Base-by-base conservation (phyloP, 2,113 vertebrate species). In the Psittacula cyanocephala region DNA sequence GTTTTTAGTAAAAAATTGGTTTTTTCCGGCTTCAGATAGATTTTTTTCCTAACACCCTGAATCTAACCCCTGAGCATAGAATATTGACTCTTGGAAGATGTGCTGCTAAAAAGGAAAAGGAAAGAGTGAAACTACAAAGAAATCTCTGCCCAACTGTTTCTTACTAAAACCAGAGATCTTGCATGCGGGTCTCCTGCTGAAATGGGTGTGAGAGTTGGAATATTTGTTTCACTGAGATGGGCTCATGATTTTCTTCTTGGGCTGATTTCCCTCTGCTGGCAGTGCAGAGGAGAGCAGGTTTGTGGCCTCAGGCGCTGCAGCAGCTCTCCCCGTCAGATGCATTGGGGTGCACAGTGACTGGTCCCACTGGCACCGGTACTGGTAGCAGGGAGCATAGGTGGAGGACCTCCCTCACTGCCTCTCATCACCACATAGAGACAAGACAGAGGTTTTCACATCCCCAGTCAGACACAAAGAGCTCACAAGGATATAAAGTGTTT, bases 301-400 rank as follows among this genome's bases (percentile, higher is more conserved):
- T 6, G 1, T 3, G 57, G 68, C 50, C 27, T 31, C 10, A 0
- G 28, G 60, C 53, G 19, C 13, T 0, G 5, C 43, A 14, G n/a
- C 65, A 5, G 17, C 18, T 68, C 27, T 59, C 24, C 15, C 3
- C 43, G 4, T 4, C 67, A 15, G 69, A 46, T 14, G 17, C 10
- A 1, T 3, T 1, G 0, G 4, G 3, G n/a, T 3, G 4, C 37
- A 2, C 16, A 6, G 46, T 1, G 2, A 18, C 33, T 17, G 81
- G 3, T 62, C 35, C 63, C 22, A 2, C 57, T 10, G 55, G 5
- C 8, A 2, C 41, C 46, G 1, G 52, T 4, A 1, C 41, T 4
- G 39, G 18, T 2, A 70, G 5, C 6, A 3, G 24, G 2, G 1
- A 22, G 10, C 4, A 1, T 0, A 5, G 29, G 7, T 1, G 15